phyloP scores from a whole-genome alignment of 2,113 vertebrate genomes.

The Pelecanus crispus region DNA sequence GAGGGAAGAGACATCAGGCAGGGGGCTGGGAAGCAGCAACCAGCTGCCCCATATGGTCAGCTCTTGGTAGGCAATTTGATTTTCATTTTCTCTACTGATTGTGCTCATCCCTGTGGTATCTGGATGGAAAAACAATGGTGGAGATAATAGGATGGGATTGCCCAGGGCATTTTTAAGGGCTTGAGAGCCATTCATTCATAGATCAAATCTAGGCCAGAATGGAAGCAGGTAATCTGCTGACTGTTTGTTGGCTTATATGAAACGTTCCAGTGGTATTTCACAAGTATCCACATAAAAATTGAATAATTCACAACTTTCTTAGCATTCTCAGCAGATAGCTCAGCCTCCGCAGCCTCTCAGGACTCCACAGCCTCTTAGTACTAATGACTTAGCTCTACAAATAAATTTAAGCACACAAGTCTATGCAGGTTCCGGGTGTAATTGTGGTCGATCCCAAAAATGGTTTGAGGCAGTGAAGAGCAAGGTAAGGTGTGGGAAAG shows the following conservation, averaged over 20 bases:
- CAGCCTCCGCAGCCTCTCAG: background rate
- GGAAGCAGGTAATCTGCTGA: constrained; percentile 52
- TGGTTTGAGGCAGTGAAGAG: constrained; percentile 55
- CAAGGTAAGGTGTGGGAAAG: constrained; percentile 58
- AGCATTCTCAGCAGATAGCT: constrained; percentile 42
- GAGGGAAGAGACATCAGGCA: constrained; percentile 35
- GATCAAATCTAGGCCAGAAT: constrained; percentile 56
- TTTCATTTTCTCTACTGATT: constrained; percentile 65
- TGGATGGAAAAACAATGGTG: constrained; percentile 58
- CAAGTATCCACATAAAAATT: constrained; percentile 28
- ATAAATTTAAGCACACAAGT: constrained; percentile 40
- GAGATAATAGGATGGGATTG: constrained; percentile 53
- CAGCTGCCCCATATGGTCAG: constrained; percentile 65
- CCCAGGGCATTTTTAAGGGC: constrained; percentile 42
- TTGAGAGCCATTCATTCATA: constrained; percentile 52
- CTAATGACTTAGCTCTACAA: constrained; percentile 38
- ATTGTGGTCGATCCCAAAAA: constrained; percentile 53
- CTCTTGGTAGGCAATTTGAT: constrained; percentile 63
- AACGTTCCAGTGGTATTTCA: constrained; percentile 32
- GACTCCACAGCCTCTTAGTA: constrained; percentile 8
- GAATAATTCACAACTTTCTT: constrained; percentile 52
- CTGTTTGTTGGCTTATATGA: constrained; percentile 15
- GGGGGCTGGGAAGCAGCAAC: constrained; percentile 45
- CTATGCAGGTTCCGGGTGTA: constrained; percentile 1
- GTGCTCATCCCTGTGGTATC: constrained; percentile 61